These are phyloP conservation scores for Microctenopoma steveboyesi DNA, from an alignment of 2,797 vertebrate species.

Conservation along the genomic window DNA sequence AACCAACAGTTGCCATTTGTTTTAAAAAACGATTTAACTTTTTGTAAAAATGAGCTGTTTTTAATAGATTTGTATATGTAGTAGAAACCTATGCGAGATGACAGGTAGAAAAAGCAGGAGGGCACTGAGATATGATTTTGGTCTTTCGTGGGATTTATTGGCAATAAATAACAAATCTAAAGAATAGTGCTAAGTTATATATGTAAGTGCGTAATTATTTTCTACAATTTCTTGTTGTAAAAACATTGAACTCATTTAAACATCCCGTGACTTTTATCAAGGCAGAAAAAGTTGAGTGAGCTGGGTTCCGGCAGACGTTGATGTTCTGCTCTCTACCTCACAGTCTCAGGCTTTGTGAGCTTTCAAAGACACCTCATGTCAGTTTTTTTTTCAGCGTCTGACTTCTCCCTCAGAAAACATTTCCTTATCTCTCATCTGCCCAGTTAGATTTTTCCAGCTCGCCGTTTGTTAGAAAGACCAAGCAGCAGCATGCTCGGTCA, in stretches of 20 bases:
- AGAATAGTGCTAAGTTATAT: background rate
- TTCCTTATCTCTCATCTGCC: conserved; percentile 80
- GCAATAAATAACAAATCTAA: background rate
- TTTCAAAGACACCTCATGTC: conserved; percentile 73
- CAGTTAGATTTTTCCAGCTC: conserved; percentile 70
- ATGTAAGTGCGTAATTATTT: conserved; percentile 8
- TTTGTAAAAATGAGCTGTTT: background rate
- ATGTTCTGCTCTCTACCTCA: conserved; percentile 62
- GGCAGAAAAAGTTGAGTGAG: conserved; percentile 50
- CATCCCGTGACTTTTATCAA: conserved; percentile 45
- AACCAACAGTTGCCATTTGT: background rate
- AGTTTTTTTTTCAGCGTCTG: conserved; percentile 58
- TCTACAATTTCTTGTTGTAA: conserved; percentile 11
- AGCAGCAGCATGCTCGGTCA: conserved; percentile 67
- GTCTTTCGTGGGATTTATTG: conserved; percentile 11
- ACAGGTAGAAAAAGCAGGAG: too few relatives aligned
- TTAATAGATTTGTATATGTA: background rate
- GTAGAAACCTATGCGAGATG: too few relatives aligned
- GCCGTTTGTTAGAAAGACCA: conserved; percentile 59
- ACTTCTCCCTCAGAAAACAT: conserved; percentile 70
- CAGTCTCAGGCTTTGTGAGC: conserved; percentile 61
- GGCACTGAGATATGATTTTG: too few relatives aligned
- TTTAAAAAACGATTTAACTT: background rate
- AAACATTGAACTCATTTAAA: conserved; percentile 38
- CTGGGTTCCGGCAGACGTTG: conserved; percentile 41